Evolutionary conservation across 1,140 invertebrate genomes (phyloP).

Genomic region (Geopemphigus sp.): DNA sequence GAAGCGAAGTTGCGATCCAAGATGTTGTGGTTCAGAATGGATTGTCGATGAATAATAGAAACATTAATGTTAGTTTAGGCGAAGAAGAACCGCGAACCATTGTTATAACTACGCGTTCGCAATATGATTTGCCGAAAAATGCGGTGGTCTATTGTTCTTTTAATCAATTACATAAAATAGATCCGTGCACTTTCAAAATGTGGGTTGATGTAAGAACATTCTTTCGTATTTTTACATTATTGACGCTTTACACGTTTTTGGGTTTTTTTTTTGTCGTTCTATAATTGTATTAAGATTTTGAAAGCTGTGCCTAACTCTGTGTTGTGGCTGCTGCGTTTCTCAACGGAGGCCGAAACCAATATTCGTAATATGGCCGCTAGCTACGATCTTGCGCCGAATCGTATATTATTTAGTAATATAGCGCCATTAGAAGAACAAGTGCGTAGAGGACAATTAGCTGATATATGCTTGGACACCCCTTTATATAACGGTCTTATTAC

Average conservation of each 20-base stretch:
- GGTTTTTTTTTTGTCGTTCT: too few relatives aligned
- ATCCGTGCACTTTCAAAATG: slow-evolving; percentile 88
- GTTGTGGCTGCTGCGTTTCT: slow-evolving; percentile 94
- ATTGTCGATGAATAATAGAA: slow-evolving; percentile 89
- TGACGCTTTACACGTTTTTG: not conserved
- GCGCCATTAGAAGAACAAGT: slow-evolving; percentile 99
- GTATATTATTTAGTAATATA: slow-evolving; percentile 95
- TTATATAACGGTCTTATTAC: slow-evolving; percentile 99
- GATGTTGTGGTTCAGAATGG: slow-evolving; percentile 92
- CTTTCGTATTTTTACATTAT: not conserved
- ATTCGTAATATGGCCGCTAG: slow-evolving; percentile 78
- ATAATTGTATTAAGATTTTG: slow-evolving; percentile 80
- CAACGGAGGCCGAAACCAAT: slow-evolving; percentile 93
- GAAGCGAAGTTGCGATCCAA: slow-evolving; percentile 88
- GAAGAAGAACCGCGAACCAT: slow-evolving; percentile 94
- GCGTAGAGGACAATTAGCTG: slow-evolving; percentile 91
- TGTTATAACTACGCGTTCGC: slow-evolving; percentile 89
- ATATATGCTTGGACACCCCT: slow-evolving; percentile 97
- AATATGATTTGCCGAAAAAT: slow-evolving; percentile 94
- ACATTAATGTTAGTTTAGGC: slow-evolving; percentile 96
- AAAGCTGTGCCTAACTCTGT: slow-evolving; percentile 95
- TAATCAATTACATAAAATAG: slow-evolving; percentile 99
- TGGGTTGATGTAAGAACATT: slow-evolving; percentile 75
- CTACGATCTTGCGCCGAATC: slow-evolving; percentile 73
- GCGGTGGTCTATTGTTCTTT: slow-evolving; percentile 99